Percentiles rank a stretch among this genome's conserved stretches.
Conservation (phyloP, 2,113 vertebrate genomes). For the Trochalopteron elliotii region DNA sequence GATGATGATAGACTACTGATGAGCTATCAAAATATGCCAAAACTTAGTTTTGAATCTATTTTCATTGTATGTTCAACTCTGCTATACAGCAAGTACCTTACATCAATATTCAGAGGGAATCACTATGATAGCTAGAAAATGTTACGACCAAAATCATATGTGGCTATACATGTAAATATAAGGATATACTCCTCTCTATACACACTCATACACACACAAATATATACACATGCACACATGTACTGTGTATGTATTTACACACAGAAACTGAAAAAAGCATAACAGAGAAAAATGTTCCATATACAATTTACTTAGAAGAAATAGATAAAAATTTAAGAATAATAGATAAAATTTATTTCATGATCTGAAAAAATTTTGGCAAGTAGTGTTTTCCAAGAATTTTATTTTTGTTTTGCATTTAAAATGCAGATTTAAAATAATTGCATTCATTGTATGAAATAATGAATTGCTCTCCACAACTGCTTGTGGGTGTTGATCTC, state of each 20-base stretch:
- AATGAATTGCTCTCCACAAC: background rate
- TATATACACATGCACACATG: background rate
- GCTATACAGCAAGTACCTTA: background rate
- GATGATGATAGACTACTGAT: background rate
- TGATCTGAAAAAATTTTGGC: background rate
- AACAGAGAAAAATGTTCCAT: background rate
- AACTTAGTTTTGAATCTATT: background rate
- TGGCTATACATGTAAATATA: background rate
- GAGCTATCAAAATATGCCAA: background rate
- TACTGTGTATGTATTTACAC: background rate
- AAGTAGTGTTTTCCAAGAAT: background rate
- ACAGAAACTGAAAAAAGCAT: background rate
- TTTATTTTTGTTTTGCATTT: background rate
- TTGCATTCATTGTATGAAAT: background rate
- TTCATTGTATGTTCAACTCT: background rate
- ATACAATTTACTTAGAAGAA: background rate
- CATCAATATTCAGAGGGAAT: background rate
- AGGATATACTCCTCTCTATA: background rate
- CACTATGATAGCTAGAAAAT: background rate
- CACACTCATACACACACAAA: rapidly evolving
- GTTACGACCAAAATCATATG: background rate
- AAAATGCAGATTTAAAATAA: background rate
- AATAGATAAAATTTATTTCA: background rate
- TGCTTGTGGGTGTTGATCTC: background rate
- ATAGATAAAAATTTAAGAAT: background rate